These are phyloP conservation scores for Spinibarbus caldwelli DNA, from an alignment of 2,797 vertebrate species.

Conservation along the genomic window DNA sequence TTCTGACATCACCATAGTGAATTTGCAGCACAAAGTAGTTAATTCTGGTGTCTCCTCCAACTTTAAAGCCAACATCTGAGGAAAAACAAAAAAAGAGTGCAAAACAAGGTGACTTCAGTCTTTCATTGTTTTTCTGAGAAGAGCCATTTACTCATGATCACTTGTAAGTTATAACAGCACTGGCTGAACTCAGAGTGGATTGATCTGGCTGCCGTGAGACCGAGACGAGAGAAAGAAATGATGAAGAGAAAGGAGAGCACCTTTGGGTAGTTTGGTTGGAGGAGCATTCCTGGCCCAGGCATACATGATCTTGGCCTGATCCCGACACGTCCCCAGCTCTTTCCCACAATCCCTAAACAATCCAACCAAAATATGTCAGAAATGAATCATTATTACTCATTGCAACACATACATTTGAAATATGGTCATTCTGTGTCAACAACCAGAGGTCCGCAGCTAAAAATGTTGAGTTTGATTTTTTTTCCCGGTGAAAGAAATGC, in stretches of 20 bases:
- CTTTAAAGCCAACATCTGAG: slow-evolving; percentile 94
- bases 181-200: background rate
- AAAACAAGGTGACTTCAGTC: slow-evolving; percentile 17
- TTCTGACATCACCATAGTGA: slow-evolving; percentile 91
- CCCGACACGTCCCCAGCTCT: slow-evolving; percentile 84
- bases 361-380: background rate
- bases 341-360: slow-evolving; percentile 90
- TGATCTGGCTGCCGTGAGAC: background rate
- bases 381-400: background rate
- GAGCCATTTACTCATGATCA: slow-evolving; percentile 33
- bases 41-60: slow-evolving; percentile 85
- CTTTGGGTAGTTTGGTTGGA: slow-evolving; percentile 90
- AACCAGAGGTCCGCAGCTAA: background rate
- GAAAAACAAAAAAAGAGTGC: background rate
- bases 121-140: slow-evolving; percentile 22
- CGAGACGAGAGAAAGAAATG: no score
- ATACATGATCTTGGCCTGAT: slow-evolving; percentile 91
- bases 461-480: background rate
- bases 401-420: background rate
- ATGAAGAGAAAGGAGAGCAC: slow-evolving; percentile 69
- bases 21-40: slow-evolving; percentile 95
- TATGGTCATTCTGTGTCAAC: background rate
- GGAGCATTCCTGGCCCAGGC: slow-evolving; percentile 96
- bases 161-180: background rate
- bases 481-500: background rate